Conservation (phyloP, 2,888 invertebrate species). For the Osedax frankpressi region DNA sequence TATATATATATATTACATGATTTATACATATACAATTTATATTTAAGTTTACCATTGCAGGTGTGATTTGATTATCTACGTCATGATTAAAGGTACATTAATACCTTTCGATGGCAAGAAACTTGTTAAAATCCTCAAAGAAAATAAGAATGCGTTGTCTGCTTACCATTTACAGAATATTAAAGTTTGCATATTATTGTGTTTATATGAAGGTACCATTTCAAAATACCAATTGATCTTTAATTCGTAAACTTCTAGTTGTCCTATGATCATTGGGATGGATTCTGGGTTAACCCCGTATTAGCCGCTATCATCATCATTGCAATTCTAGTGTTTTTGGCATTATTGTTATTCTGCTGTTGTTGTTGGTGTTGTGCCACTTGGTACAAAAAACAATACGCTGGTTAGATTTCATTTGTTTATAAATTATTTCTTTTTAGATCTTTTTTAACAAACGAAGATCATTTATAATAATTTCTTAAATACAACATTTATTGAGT, state of each 20-base stretch:
- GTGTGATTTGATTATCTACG: constrained; percentile 9
- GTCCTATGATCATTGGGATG: constrained; percentile 20
- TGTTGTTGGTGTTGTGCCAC: constrained; percentile 22
- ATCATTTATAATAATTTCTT: too few relatives aligned
- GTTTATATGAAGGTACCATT: not conserved
- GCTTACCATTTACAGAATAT: not conserved
- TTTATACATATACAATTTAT: too few relatives aligned
- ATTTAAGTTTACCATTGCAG: too few relatives aligned
- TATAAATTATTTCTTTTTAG: too few relatives aligned
- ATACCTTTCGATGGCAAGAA: not conserved
- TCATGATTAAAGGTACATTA: not conserved
- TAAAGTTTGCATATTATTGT: not conserved
- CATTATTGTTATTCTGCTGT: constrained; percentile 25
- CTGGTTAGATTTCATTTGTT: too few relatives aligned
- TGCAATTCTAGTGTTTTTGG: constrained; percentile 22
- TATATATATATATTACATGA: too few relatives aligned
- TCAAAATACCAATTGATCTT: too few relatives aligned
- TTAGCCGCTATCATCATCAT: constrained; percentile 25
- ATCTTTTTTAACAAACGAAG: too few relatives aligned
- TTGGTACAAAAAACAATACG: not conserved
- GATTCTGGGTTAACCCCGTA: constrained; percentile 24
- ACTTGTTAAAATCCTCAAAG: not conserved
- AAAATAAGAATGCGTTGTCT: not conserved
- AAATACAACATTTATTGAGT: too few relatives aligned
- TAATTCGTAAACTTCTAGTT: too few relatives aligned